phyloP scores from a whole-genome alignment of 2,888 invertebrate genomes.

The Nebria brevicollis region DNA sequence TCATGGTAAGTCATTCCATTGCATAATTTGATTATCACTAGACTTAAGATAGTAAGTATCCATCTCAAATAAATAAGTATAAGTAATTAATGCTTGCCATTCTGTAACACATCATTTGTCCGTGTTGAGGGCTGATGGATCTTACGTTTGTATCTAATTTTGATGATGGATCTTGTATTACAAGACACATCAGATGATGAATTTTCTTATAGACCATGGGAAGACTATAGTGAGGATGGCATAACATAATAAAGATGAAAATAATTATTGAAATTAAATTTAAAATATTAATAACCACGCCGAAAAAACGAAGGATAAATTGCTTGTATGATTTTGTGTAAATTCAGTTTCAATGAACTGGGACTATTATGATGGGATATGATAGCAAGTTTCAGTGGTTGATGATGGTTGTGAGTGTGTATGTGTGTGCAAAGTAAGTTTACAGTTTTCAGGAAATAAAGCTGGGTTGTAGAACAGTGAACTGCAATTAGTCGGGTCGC shows the following conservation, averaged over 20 bases:
- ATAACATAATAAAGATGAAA: background rate
- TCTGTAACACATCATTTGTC: too few species aligned
- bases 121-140: too few species aligned
- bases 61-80: too few species aligned
- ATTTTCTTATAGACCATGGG: too few species aligned
- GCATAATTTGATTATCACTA: too few species aligned
- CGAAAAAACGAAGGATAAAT: background rate
- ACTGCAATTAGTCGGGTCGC: conserved; percentile 16
- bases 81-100: too few species aligned
- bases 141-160: too few species aligned
- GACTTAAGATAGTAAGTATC: too few species aligned
- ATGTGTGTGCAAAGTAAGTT: background rate
- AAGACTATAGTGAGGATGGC: too few species aligned
- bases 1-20: too few species aligned
- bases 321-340: background rate
- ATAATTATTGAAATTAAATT: background rate
- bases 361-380: background rate
- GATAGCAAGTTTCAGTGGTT: background rate
- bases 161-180: too few species aligned
- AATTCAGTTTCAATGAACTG: background rate
- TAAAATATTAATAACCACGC: background rate
- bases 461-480: conserved; percentile 7
- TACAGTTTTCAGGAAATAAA: background rate
- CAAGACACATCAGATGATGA: too few species aligned
- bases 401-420: background rate